Percentiles rank a stretch among this genome's conserved stretches.
Evolutionary conservation across 2,888 invertebrate species (phyloP).

Genomic region (Heliconius ismenius): DNA sequence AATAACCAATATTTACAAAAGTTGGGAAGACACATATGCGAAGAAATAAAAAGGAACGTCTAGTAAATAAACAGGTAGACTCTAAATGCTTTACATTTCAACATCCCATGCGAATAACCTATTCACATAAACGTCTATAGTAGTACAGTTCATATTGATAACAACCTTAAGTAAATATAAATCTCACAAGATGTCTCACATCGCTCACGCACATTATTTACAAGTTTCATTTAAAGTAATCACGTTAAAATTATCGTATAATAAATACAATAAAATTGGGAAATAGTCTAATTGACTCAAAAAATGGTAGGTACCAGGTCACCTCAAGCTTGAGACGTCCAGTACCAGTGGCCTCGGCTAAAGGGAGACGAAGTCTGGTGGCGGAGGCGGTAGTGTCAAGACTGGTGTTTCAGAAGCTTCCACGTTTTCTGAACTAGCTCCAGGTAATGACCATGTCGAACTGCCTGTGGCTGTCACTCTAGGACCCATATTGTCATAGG

Average conservation of each 20-base stretch:
- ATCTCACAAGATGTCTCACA: slow-evolving; percentile 77
- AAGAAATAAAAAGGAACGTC: slow-evolving; percentile 66
- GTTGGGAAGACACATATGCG: slow-evolving; percentile 77
- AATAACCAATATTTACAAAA: slow-evolving; percentile 79
- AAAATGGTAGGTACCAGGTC: slow-evolving; percentile 72
- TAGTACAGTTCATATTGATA: slow-evolving; percentile 69
- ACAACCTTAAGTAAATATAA: slow-evolving; percentile 75
- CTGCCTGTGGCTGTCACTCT: slow-evolving; percentile 93
- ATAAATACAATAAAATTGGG: slow-evolving; percentile 68
- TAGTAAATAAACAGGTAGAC: slow-evolving; percentile 64
- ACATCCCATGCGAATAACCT: slow-evolving; percentile 68
- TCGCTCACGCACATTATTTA: slow-evolving; percentile 70
- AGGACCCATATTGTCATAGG: slow-evolving; percentile 95
- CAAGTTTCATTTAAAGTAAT: slow-evolving; percentile 72
- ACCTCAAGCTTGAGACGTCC: slow-evolving; percentile 73
- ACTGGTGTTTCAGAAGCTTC: slow-evolving; percentile 73
- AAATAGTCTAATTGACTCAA: slow-evolving; percentile 78
- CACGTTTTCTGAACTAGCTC: slow-evolving; percentile 67
- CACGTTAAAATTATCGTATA: slow-evolving; percentile 61
- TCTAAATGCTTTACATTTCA: slow-evolving; percentile 58
- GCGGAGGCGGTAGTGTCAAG: slow-evolving; percentile 80
- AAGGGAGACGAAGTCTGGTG: slow-evolving; percentile 78
- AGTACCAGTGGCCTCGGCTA: slow-evolving; percentile 79
- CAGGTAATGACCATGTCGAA: slow-evolving; percentile 91
- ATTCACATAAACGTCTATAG: slow-evolving; percentile 64